Evolutionary conservation across 1,140 invertebrate species (phyloP).

Genomic region (Orussus abietinus): DNA sequence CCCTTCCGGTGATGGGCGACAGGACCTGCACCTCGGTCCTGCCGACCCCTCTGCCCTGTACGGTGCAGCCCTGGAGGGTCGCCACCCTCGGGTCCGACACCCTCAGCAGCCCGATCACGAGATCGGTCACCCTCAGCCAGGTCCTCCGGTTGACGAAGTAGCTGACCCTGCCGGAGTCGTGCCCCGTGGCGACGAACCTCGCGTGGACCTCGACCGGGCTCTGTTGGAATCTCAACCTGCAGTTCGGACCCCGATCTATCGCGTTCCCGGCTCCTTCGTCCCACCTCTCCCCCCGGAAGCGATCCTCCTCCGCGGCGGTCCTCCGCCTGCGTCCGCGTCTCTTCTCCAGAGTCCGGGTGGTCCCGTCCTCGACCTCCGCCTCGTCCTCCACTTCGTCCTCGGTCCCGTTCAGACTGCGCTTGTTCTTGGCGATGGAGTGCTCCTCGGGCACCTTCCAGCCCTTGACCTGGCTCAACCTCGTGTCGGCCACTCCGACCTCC

Average conservation of each 20-base stretch:
- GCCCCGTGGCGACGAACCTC: slow-evolving; percentile 83
- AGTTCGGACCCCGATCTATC: slow-evolving; percentile 54
- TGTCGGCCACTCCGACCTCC: slow-evolving; percentile 84
- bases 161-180: slow-evolving; percentile 85
- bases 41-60: slow-evolving; percentile 85
- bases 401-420: slow-evolving; percentile 43
- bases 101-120: slow-evolving; percentile 77
- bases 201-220: slow-evolving; percentile 87
- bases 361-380: slow-evolving; percentile 11
- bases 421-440: slow-evolving; percentile 51
- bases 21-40: slow-evolving; percentile 90
- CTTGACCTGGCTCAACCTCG: slow-evolving; percentile 87
- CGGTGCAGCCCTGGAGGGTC: slow-evolving; percentile 70
- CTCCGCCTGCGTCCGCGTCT: slow-evolving; percentile 20
- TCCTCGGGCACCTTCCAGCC: slow-evolving; percentile 82
- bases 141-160: slow-evolving; percentile 86
- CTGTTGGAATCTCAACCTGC: slow-evolving; percentile 84
- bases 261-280: slow-evolving; percentile 30
- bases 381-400: slow-evolving; percentile 3
- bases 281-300: slow-evolving; percentile 19
- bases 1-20: slow-evolving; percentile 86
- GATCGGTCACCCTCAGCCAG: slow-evolving; percentile 83
- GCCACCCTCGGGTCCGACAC: slow-evolving; percentile 88
- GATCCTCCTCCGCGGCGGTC: slow-evolving; percentile 26
- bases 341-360: slow-evolving; percentile 3